Base-by-base conservation (phyloP, 2,797 vertebrate genomes). In the Darevskia mixta region DNA sequence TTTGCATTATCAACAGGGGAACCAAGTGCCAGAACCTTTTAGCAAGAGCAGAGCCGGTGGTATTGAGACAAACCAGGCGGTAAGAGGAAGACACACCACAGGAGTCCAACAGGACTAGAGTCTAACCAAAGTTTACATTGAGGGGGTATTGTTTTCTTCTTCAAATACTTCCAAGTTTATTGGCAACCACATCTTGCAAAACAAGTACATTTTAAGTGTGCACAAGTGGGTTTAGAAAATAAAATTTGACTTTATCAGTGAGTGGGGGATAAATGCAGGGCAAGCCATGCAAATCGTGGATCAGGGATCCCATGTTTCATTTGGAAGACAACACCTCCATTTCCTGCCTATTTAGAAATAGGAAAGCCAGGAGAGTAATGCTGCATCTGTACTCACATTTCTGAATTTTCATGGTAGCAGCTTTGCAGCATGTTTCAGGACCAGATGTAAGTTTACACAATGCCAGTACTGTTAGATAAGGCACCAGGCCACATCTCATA, bases 381-480 rank as follows among this genome's bases (percentile, higher is more conserved):
- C 23, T 8, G 8, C 58, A 82, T n/a, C 5, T 83, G 23, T 77
- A 17, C n/a, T 49, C 29, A 13, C 58, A 75, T 82, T 82, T 67
- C 61, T 69, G n/a, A 87, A 69, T 82, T 69, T 83, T 83, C 72
- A 87, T 32, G 43, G n/a, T 18, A 82, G 43, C 58, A 87, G 43
- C 79, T 82, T 55, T 73, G 45, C 1, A 13, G 69, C 11, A 9
- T 27, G 10, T 66, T 11, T 76, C 79, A 76, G 13, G 20, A 67
- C 13, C 25, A 72, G 45, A n/a, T 61, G 45, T 38, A 5, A 35
- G 10, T 29, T 9, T 58, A 43, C 17, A 80, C 17, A 35, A n/a
- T 9, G 32, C 66, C 23, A 71, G 64, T 49, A 27, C 15, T 71
- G 15, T 25, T 61, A 76, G 29, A 17, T 6, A n/a, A 29, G 38